A percentile compares a stretch with the other conserved stretches of the same genome.
These are phyloP conservation scores for Epinephelus moara DNA, from an alignment of 2,113 vertebrate genomes.

Conservation along the genomic window DNA sequence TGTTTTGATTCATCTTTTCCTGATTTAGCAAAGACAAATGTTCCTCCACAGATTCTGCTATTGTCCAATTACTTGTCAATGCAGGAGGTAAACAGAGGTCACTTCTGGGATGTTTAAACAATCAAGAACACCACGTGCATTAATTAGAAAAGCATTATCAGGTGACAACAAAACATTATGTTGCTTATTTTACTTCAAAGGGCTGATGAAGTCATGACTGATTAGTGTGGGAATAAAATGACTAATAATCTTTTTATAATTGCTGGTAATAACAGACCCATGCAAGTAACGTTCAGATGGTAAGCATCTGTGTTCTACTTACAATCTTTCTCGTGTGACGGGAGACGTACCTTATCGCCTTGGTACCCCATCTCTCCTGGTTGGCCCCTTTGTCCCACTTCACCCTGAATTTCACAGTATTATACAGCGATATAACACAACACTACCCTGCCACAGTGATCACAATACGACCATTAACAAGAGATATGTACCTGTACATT, in stretches of 20 bases:
- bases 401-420: conserved; percentile 89
- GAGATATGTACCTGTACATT: not conserved
- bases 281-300: not conserved
- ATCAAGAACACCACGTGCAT: not conserved
- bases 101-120: not conserved
- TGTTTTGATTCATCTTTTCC: conserved; percentile 6
- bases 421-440: conserved; percentile 85
- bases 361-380: conserved; percentile 92
- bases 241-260: not conserved
- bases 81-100: not conserved
- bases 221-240: not conserved
- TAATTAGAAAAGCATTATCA: not conserved
- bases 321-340: conserved; percentile 10
- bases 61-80: not conserved
- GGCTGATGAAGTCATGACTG: not conserved
- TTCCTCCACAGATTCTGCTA: not conserved
- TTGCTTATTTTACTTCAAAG: not conserved
- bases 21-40: conserved; percentile 3
- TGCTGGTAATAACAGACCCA: not conserved
- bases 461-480: conserved; percentile 15
- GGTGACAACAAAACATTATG: not conserved
- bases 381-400: conserved; percentile 90
- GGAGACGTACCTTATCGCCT: conserved; percentile 92
- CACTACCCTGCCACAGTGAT: conserved; percentile 33
- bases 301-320: not conserved